These are phyloP conservation scores for Merops nubicus DNA, from an alignment of 2,113 vertebrate species.

Conservation along the genomic window DNA sequence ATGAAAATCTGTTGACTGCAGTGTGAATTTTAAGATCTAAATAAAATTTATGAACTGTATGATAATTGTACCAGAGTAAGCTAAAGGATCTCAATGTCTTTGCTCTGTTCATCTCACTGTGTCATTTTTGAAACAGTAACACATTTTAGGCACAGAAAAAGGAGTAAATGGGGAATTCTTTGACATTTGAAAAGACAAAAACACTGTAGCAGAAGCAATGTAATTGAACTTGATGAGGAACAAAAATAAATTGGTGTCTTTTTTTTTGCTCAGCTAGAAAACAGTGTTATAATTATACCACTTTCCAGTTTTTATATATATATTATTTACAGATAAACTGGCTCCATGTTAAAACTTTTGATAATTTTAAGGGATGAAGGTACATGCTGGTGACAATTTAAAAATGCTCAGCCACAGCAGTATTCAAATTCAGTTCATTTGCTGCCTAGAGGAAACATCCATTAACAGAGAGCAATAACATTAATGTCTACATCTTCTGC, in stretches of 20 bases:
- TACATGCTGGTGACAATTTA: background rate
- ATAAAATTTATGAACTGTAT: background rate
- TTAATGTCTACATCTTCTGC: constrained; percentile 29
- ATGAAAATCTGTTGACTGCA: no score
- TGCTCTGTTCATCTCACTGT: background rate
- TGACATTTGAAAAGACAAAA: background rate
- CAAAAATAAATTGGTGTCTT: background rate
- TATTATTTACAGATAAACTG: constrained; percentile 30
- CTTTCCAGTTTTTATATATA: background rate
- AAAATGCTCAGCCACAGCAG: constrained; percentile 25
- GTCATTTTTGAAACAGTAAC: background rate
- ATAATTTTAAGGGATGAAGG: background rate
- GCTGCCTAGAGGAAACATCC: constrained; percentile 45
- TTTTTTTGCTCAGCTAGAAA: background rate
- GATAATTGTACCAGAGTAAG: background rate
- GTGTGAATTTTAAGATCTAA: no score
- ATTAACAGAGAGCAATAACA: constrained; percentile 48
- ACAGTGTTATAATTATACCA: background rate
- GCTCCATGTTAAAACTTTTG: background rate
- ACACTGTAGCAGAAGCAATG: background rate
- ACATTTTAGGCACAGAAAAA: background rate
- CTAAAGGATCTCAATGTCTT: background rate
- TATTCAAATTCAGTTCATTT: constrained; percentile 61
- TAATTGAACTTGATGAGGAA: background rate
- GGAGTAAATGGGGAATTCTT: background rate